Evolutionary conservation across 2,888 invertebrate species (phyloP), one percentile per base, ranked within the genome.

Genomic region (Entomobrya multifasciata): DNA sequence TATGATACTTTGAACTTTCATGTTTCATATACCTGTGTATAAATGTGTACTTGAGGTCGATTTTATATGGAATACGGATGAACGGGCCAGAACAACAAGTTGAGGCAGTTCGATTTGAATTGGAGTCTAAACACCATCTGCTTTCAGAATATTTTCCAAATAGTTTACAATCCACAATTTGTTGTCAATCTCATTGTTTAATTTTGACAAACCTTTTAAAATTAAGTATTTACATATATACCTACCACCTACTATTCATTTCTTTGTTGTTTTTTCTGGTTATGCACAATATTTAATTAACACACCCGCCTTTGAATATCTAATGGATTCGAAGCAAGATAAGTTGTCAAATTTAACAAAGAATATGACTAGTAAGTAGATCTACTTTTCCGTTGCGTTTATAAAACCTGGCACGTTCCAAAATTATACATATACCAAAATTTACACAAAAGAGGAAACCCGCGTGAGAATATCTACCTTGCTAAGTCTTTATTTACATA

Each of bases 291-390:
- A n/a, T n/a, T n/a, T n/a, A n/a, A n/a, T n/a, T n/a, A n/a, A n/a
- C n/a, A n/a, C n/a, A n/a, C n/a, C n/a, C n/a, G n/a, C n/a, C n/a
- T 49, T 79, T 49, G 65, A 49, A 79, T 47, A 17, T 49, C 36
- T 67, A 79, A 79, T 79, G 79, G 79, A 36, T 79, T 79, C 65
- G 52, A n/a, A 30, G 52, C 17, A 67, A 79, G 65, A 79, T 67
- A 79, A 79, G 27, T 20, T 30, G 79, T 52, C 65, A 79, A 65
- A 52, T 49, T 36, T 49, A 65, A 30, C 11, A 77, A 11, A 65
- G n/a, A n/a, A n/a, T n/a, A n/a, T n/a, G n/a, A n/a, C n/a, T n/a
- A n/a, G n/a, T 36, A 8, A 49, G 5, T 8, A 49, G 13, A n/a
- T 15, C 49, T 49, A 49, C n/a, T 49, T 49, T 49, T 11, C 49